These are phyloP conservation scores for Cyanoderma ruficeps DNA, from an alignment of 2,113 vertebrate species.

Conservation along the genomic window DNA sequence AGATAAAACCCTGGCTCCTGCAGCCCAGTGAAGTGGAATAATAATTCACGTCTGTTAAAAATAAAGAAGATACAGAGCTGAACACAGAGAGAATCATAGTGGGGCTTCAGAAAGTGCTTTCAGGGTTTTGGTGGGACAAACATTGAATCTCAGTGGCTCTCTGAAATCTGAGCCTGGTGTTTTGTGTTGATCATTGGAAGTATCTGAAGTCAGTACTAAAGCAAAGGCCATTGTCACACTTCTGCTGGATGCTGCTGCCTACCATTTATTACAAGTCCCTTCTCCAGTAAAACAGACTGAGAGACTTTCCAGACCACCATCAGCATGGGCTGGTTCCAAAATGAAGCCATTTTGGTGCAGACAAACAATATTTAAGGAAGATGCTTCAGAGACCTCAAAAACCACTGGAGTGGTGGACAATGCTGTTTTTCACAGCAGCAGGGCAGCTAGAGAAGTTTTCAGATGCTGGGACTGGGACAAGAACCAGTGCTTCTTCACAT, in stretches of 20 bases:
- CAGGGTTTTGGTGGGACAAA: background rate
- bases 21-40: background rate
- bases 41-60: background rate
- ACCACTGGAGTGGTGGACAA: background rate
- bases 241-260: background rate
- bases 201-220: background rate
- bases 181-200: background rate
- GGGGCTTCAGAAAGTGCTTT: background rate
- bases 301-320: background rate
- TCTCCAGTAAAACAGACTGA: background rate
- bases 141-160: background rate
- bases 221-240: background rate
- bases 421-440: background rate
- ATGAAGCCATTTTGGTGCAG: background rate
- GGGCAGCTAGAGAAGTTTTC: background rate
- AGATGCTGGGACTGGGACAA: background rate
- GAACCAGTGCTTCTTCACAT: background rate
- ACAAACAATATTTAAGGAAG: background rate
- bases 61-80: background rate
- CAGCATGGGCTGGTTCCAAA: background rate
- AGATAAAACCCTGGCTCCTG: background rate
- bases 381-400: background rate
- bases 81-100: background rate
- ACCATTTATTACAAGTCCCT: background rate
- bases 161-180: background rate